Conservation (phyloP, 2,113 vertebrate genomes). For the Telmatochromis brichardi region DNA sequence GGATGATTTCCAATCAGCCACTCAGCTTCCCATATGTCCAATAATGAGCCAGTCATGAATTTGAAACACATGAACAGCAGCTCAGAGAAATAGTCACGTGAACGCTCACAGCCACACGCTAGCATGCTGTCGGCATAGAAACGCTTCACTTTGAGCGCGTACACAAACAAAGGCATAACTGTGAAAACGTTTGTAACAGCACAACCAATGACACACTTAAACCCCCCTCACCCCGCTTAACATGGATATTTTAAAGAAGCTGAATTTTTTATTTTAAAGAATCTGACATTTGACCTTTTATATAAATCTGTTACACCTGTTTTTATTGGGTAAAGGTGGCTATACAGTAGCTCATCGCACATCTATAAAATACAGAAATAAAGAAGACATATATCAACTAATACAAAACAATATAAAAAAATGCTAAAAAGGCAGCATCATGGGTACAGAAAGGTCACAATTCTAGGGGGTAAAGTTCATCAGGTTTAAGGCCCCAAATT, state of each 20-base stretch:
- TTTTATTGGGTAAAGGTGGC: neutral
- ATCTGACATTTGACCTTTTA: neutral
- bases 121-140: neutral
- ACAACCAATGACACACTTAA: neutral
- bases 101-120: neutral
- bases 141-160: neutral
- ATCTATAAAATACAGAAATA: neutral
- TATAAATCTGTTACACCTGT: neutral
- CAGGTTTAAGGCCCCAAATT: neutral
- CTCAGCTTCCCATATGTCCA: neutral
- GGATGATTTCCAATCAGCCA: neutral
- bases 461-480: neutral
- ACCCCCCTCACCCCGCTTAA: neutral
- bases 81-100: neutral
- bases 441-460: neutral
- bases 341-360: neutral
- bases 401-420: neutral
- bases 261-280: neutral
- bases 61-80: neutral
- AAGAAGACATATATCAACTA: rapidly evolving
- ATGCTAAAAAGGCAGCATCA: neutral
- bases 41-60: neutral
- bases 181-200: neutral
- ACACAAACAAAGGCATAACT: neutral
- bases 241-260: neutral